A percentile compares a stretch with the other conserved stretches of the same genome.
These are phyloP conservation scores for Notolepis coatsorum DNA, from an alignment of 2,797 vertebrate species.

Conservation along the genomic window DNA sequence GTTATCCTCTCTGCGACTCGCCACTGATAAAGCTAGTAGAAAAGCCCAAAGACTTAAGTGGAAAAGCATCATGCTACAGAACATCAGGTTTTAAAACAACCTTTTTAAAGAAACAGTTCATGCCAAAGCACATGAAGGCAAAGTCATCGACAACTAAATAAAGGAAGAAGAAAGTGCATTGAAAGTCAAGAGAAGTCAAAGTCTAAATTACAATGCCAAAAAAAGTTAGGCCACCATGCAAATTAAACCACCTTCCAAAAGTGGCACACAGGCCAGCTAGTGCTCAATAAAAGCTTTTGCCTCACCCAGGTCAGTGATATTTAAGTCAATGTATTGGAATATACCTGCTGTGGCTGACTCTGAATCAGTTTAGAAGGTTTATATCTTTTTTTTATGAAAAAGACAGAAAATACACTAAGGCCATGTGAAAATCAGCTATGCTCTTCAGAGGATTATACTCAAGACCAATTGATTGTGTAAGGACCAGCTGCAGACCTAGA, in stretches of 20 bases:
- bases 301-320: conserved; percentile 48
- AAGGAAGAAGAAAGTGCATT: conserved; percentile 70
- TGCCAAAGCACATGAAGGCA: conserved; percentile 64
- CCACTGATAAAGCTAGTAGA: conserved; percentile 17
- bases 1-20: conserved; percentile 12
- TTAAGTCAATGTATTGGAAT: conserved; percentile 35
- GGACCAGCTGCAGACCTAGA: conserved; percentile 35
- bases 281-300: conserved; percentile 46
- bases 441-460: conserved; percentile 14
- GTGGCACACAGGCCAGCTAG: conserved; percentile 65
- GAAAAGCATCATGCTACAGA: conserved; percentile 55
- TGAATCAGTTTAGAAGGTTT: conserved; percentile 25
- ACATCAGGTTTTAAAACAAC: conserved; percentile 15
- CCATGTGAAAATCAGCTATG: conserved; percentile 21
- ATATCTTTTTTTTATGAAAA: background rate
- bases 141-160: conserved; percentile 37
- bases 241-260: conserved; percentile 45
- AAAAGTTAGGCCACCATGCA: conserved; percentile 63
- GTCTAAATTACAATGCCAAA: conserved; percentile 47
- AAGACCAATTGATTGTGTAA: conserved; percentile 39
- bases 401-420: conserved; percentile 40
- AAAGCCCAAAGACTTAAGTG: conserved; percentile 34
- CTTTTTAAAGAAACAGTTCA: conserved; percentile 53
- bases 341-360: conserved; percentile 27
- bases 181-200: conserved; percentile 39